A percentile compares a stretch with the other conserved stretches of the same genome.
Conservation (phyloP, 2,888 invertebrate genomes). For the Spilosoma lubricipeda region DNA sequence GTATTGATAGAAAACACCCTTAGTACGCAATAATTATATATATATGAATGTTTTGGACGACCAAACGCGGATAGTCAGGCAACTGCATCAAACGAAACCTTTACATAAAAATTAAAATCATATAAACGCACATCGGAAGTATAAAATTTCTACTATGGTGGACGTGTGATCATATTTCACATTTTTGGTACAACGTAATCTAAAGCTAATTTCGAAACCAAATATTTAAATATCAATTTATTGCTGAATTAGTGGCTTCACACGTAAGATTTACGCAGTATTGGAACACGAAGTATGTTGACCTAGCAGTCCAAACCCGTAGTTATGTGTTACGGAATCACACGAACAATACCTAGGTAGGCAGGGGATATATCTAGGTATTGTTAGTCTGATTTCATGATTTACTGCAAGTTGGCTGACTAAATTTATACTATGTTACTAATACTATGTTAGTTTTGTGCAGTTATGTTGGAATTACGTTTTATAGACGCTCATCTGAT, state of each 20-base stretch:
- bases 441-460: not conserved
- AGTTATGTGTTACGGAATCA: constrained; percentile 57
- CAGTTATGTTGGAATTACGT: not conserved
- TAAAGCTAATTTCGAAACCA: not conserved
- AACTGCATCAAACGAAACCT: no score
- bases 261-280: constrained; percentile 72
- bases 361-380: constrained; percentile 34
- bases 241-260: constrained; percentile 49
- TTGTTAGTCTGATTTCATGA: constrained; percentile 39
- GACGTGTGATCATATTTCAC: not conserved
- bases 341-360: not conserved
- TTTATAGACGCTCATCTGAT: not conserved
- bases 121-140: not conserved
- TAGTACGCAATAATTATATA: no score
- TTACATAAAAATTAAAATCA: no score
- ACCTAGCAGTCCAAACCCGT: constrained; percentile 64
- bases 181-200: not conserved
- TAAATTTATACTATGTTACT: not conserved
- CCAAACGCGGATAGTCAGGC: no score
- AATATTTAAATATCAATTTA: not conserved
- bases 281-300: constrained; percentile 70
- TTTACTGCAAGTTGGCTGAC: constrained; percentile 36
- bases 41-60: no score
- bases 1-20: no score
- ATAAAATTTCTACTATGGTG: not conserved